Conservation (phyloP, 2,888 invertebrate species). For the Toxonevra muliebris region DNA sequence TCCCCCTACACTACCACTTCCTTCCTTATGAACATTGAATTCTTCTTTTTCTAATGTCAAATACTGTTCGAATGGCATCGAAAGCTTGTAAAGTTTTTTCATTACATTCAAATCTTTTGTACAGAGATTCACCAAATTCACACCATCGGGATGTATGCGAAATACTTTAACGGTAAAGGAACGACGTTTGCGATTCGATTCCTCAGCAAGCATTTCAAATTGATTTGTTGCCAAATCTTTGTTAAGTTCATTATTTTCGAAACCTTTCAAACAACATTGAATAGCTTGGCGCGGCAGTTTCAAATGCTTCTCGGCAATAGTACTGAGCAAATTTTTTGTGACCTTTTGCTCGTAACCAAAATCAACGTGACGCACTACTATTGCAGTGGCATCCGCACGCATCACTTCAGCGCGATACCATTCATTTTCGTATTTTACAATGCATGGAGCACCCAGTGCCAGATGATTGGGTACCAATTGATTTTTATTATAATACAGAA, state of each 20-base stretch:
- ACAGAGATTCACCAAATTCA: slow-evolving; percentile 57
- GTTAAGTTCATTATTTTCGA: slow-evolving; percentile 61
- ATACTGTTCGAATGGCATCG: slow-evolving; percentile 64
- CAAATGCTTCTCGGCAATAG: slow-evolving; percentile 73
- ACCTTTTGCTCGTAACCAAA: slow-evolving; percentile 94
- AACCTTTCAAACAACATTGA: slow-evolving; percentile 78
- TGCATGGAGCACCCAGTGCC: slow-evolving; percentile 73
- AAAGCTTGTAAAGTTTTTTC: slow-evolving; percentile 66
- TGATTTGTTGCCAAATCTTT: slow-evolving; percentile 61
- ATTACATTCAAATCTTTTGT: slow-evolving; percentile 69
- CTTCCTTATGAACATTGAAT: slow-evolving; percentile 46
- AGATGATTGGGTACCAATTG: slow-evolving; percentile 65
- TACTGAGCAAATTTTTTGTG: slow-evolving; percentile 69
- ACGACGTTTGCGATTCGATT: slow-evolving; percentile 62
- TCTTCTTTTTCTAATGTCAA: slow-evolving; percentile 60
- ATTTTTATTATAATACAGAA: slow-evolving; percentile 69
- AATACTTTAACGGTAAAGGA: slow-evolving; percentile 63
- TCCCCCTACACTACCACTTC: slow-evolving; percentile 22
- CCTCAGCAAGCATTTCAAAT: slow-evolving; percentile 76
- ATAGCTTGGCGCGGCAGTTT: slow-evolving; percentile 78
- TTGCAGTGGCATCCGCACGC: slow-evolving; percentile 69
- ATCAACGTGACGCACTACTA: slow-evolving; percentile 87
- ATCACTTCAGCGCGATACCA: slow-evolving; percentile 92
- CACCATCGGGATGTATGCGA: slow-evolving; percentile 64
- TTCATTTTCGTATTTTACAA: slow-evolving; percentile 81